Percentiles rank a stretch among this genome's conserved stretches.
These are phyloP conservation scores for Caenorhabditis auriculariae DNA, from an alignment of 2,888 invertebrate species.

Conservation along the genomic window DNA sequence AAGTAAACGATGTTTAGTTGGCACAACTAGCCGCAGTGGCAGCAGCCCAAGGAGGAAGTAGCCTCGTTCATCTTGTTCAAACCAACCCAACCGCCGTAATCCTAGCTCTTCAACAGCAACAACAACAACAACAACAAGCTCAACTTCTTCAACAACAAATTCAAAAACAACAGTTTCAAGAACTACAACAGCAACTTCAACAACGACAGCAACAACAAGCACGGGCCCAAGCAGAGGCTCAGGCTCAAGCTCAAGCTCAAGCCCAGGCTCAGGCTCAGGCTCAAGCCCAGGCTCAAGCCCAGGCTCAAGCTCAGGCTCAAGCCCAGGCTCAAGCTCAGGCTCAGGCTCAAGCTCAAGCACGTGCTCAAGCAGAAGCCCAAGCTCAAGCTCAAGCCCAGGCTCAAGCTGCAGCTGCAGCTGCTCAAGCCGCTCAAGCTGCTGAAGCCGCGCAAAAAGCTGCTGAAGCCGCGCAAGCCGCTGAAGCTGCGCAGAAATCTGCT, in stretches of 20 bases:
- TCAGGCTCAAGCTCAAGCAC: not conserved
- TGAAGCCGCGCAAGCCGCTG: constrained; percentile 19
- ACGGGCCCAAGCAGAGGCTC: not conserved
- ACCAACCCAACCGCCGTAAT: not conserved
- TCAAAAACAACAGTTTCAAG: constrained; percentile 9
- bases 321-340: not conserved
- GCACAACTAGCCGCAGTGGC: no score
- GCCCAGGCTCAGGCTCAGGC: not conserved
- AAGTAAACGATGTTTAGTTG: no score
- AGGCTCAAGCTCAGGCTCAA: not conserved
- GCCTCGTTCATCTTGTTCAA: no score
- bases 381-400: not conserved
- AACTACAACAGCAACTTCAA: constrained; percentile 2
- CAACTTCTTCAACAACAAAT: not conserved
- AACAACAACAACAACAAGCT: not conserved
- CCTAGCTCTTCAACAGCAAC: constrained; percentile 1
- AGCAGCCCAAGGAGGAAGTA: no score
- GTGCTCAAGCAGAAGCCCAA: not conserved
- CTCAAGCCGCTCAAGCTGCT: constrained; percentile 6
- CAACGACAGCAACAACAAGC: not conserved
- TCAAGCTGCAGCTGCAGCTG: constrained; percentile 2
- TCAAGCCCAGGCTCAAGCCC: not conserved
- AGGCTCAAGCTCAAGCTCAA: no score
- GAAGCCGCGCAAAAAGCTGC: constrained; percentile 1
- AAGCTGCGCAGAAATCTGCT: constrained; percentile 2